Base-by-base conservation (phyloP, 2,797 vertebrate species). In the Molothrus aeneus region DNA sequence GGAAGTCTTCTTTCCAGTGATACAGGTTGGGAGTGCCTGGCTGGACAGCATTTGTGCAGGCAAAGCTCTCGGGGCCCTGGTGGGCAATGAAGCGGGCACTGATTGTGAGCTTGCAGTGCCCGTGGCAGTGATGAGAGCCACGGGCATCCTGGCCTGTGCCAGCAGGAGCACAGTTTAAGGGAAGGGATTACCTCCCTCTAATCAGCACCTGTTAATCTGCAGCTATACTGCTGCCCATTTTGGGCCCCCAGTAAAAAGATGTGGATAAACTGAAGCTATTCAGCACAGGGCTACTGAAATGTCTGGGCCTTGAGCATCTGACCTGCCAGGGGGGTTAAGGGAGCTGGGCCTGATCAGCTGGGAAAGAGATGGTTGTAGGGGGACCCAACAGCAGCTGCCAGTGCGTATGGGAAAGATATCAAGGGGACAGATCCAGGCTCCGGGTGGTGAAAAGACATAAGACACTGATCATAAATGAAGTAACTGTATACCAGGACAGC, bases 121-220 rank as follows among this genome's bases (percentile, higher is more conserved):
- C 1, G 0, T 3, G 43, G 31, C 50, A 61, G 42, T 11, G 40
- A 19, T 0, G 2, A 54, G 24, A 7, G 4, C 29, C 79, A 53
- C 17, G 22, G 26, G 34, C 28, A 66, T 16, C 17, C 47, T 28
- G 19, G 22, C 56, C 17, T 54, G 26, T 48, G 48, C 14, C 56
- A 69, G 78, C 31, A 73, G 47, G 5, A 73, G 22, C 83, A 72
- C 13, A 36, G 36, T 25, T 7, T n/a, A n/a, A 80, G 21, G 45
- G 31, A 71, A 68, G 40, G 31, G 31, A 45, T 22, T 28, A 60
- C 7, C 15, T 8, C 11, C 29, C 31, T 69, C 40, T 43, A 40
- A 43, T 24, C 32, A 36, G 38, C 34, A 34, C 24, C 21, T 3
- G 2, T 21, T 31, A 9, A 56, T 61, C 18, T 57, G 21, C 34